Evolutionary conservation across 2,113 vertebrate species (phyloP).

Genomic region (Centropus bengalensis): DNA sequence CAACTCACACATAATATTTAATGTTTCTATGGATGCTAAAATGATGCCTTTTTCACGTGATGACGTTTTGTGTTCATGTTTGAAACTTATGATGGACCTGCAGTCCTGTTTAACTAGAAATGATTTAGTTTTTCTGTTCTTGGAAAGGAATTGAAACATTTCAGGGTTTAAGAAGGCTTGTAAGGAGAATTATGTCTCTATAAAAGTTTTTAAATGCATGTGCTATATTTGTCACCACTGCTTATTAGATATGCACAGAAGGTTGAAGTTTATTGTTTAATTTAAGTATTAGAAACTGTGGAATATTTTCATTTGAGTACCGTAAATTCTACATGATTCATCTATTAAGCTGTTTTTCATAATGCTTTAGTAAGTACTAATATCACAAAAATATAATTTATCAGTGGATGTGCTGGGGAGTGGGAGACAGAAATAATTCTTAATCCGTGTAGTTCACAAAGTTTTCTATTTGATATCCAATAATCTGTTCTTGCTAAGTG

Average conservation of each 20-base stretch:
- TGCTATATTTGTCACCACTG: neutral
- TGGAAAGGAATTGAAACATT: neutral
- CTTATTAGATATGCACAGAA: neutral
- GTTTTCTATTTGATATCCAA: neutral
- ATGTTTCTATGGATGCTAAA: neutral
- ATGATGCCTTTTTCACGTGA: neutral
- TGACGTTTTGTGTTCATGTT: neutral
- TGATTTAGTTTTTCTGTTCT: neutral
- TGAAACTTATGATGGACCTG: neutral
- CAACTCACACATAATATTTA: neutral
- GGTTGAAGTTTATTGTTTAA: constrained; percentile 25
- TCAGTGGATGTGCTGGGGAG: neutral
- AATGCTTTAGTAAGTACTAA: constrained; percentile 2
- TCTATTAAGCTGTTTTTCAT: neutral
- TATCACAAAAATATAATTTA: constrained; percentile 8
- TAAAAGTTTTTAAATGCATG: constrained; percentile 29
- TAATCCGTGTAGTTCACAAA: neutral
- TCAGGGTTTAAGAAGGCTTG: neutral
- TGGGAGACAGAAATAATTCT: neutral
- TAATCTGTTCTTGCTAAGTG: neutral
- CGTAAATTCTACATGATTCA: constrained; percentile 33
- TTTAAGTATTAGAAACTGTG: constrained; percentile 15
- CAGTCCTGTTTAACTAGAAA: neutral
- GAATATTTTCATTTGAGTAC: constrained; percentile 44
- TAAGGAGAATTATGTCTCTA: neutral